phyloP scores from a whole-genome alignment of 1,140 invertebrate species.

The Magallana angulata region DNA sequence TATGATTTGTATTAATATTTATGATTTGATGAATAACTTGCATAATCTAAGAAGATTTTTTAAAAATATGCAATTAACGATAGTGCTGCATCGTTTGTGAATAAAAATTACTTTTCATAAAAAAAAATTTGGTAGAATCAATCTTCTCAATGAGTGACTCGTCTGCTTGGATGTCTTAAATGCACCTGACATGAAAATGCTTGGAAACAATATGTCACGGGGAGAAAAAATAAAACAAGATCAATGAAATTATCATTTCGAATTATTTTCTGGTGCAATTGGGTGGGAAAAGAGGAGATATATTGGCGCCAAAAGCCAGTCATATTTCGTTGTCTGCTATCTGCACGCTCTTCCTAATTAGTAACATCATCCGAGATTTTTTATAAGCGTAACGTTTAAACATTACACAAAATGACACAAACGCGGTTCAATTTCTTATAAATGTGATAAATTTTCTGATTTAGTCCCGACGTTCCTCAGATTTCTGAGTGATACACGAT shows the following conservation, averaged over 20 bases:
- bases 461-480: not conserved
- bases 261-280: not conserved
- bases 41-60: too few relatives aligned
- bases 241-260: conserved; percentile 13
- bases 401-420: conserved; percentile 38
- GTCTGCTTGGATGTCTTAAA: not conserved
- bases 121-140: not conserved
- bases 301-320: conserved; percentile 32
- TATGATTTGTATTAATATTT: too few relatives aligned
- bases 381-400: not conserved
- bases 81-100: too few relatives aligned
- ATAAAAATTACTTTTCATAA: too few relatives aligned
- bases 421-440: conserved; percentile 24
- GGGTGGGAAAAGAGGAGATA: not conserved
- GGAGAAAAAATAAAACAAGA: not conserved
- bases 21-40: too few relatives aligned
- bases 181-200: not conserved
- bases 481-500: conserved; percentile 19
- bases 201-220: not conserved
- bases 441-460: conserved; percentile 14
- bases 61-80: too few relatives aligned
- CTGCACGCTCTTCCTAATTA: conserved; percentile 19
- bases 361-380: conserved; percentile 25
- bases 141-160: not conserved
- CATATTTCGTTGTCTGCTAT: not conserved